Base-by-base conservation (phyloP, 2,113 vertebrate species). In the Charina bottae region DNA sequence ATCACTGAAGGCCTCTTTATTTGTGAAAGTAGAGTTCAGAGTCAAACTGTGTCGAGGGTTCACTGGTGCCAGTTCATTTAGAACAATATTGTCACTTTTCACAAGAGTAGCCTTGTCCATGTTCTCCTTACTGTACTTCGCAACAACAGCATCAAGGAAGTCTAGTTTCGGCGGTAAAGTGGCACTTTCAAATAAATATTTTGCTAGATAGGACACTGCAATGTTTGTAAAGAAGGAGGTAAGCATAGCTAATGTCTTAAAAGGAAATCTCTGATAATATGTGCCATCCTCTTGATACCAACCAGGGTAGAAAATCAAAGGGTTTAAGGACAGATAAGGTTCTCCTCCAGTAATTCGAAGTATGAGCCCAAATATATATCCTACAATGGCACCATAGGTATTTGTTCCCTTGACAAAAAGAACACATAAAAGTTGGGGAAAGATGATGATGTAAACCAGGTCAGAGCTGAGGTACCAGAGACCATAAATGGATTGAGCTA, bases 401-500 rank as follows among this genome's bases (percentile, higher is more conserved):
- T 99, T 99, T 49, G 99, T 99, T 91, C 98, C 98, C 95, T 99
- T 99, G 94, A 99, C 91, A n/a, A 99, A 99, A 0, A 99, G 96
- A 90, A 99, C 99, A 60, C 98, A 99, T 46, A 99, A 96, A 5
- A 99, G 98, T 94, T 99, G 99, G 1, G 99, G 99, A 95, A 99
- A 99, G 96, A 99, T 99, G 97, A 99, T 98, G 97, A 99, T 99
- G 93, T 99, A 99, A 62, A 99, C 98, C 3, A 99, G 97, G 95
- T 99, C 99, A 7, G 99, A 99, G 96, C 99, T 99, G 93, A 99
- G 98, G 97, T 99, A 99, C 99, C 99, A 99, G 91, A 99, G 98
- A 85, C 99, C 99, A 0, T 99, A 99, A n/a, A 99, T 98, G 0
- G 99, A 99, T 0, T 99, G 98, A 0, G 99, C 98, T 33, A 99